A percentile compares a stretch with the other conserved stretches of the same genome.
phyloP scores from a whole-genome alignment of 2,113 vertebrate genomes.

The Pavo muticus region DNA sequence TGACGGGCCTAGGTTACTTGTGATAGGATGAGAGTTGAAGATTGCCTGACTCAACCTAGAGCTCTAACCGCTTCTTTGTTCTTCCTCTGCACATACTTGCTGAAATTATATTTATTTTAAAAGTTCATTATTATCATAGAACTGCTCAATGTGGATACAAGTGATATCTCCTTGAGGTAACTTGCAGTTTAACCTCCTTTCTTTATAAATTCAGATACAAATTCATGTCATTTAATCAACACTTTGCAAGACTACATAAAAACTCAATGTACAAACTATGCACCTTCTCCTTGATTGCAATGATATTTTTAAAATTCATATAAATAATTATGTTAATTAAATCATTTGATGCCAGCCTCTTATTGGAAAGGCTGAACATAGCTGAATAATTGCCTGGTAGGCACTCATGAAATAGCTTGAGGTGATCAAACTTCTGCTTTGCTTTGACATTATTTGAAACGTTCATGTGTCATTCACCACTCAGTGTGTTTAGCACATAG shows the following conservation, averaged over 20 bases:
- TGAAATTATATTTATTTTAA: conserved; percentile 25
- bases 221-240: conserved; percentile 70
- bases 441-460: not conserved
- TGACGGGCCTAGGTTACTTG: not conserved
- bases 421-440: not conserved
- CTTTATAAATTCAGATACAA: conserved; percentile 29
- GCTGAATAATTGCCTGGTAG: conserved; percentile 56
- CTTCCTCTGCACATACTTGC: not conserved
- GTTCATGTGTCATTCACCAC: not conserved
- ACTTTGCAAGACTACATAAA: conserved; percentile 69
- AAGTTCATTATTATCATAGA: not conserved
- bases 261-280: conserved; percentile 62
- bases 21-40: not conserved
- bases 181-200: not conserved
- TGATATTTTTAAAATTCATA: conserved; percentile 77
- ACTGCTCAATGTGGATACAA: not conserved
- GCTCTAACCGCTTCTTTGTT: not conserved
- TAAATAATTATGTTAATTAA: conserved; percentile 81
- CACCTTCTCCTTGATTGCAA: conserved; percentile 72
- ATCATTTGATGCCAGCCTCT: conserved; percentile 60
- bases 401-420: conserved; percentile 14
- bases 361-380: conserved; percentile 49
- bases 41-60: not conserved
- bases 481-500: not conserved
- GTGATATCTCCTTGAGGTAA: not conserved